Conservation (phyloP, 1,140 invertebrate species). For the Choristoneura fumiferana region DNA sequence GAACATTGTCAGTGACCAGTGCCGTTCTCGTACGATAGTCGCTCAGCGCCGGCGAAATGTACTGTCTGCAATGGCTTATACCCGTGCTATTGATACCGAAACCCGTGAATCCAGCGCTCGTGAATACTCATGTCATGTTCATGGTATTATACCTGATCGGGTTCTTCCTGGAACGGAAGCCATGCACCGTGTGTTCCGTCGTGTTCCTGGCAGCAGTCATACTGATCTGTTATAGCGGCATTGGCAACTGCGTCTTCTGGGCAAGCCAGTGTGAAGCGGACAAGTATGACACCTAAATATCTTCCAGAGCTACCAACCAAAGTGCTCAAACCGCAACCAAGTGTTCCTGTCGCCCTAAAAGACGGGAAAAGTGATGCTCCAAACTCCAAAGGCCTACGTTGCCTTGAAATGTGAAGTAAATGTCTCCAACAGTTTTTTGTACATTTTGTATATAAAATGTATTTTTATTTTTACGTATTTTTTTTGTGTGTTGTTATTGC, state of each 20-base stretch:
- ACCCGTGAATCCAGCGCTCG: slow-evolving; percentile 94
- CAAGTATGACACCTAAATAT: slow-evolving; percentile 82
- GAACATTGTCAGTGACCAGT: slow-evolving; percentile 36
- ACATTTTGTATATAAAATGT: slow-evolving; percentile 61
- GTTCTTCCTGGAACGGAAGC: slow-evolving; percentile 96
- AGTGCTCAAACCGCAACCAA: slow-evolving; percentile 58
- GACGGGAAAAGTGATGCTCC: slow-evolving; percentile 25
- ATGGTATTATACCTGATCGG: slow-evolving; percentile 95
- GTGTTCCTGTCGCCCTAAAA: slow-evolving; percentile 39
- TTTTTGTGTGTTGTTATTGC: slow-evolving; percentile 30
- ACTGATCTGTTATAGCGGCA: slow-evolving; percentile 96
- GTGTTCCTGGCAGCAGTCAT: slow-evolving; percentile 95
- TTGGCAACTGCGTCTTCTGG: slow-evolving; percentile 97
- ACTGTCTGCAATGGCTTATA: slow-evolving; percentile 98
- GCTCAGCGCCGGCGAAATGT: slow-evolving; percentile 83
- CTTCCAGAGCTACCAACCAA: slow-evolving; percentile 40
- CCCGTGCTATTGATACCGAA: slow-evolving; percentile 98
- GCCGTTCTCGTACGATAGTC: slow-evolving; percentile 26
- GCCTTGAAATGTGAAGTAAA: slow-evolving; percentile 21
- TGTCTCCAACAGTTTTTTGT: slow-evolving; percentile 31
- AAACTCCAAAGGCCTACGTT: slow-evolving; percentile 6
- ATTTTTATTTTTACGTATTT: slow-evolving; percentile 41
- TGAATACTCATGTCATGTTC: slow-evolving; percentile 98
- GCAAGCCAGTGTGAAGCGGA: slow-evolving; percentile 87
- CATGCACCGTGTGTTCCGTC: slow-evolving; percentile 97